These are phyloP conservation scores for Megaceryle alcyon DNA, from an alignment of 2,797 vertebrate genomes.

Conservation along the genomic window DNA sequence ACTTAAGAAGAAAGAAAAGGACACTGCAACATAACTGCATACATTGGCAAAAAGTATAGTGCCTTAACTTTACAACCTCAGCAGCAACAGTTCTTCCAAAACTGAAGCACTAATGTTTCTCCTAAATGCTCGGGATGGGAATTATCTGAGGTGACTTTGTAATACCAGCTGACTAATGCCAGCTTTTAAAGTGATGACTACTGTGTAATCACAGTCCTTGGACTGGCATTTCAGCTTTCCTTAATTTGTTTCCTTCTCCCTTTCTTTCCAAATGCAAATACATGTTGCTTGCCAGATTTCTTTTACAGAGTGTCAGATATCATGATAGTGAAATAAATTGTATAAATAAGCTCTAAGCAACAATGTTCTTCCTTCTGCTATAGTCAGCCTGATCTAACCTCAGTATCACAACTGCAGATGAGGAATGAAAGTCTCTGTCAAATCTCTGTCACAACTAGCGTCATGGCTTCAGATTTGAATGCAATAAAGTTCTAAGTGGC, in stretches of 20 bases:
- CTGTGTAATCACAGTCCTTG: constrained; percentile 6
- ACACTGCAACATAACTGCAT: background rate
- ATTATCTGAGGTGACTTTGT: constrained; percentile 41
- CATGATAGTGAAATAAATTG: background rate
- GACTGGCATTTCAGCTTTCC: constrained; percentile 3
- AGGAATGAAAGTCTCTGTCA: background rate
- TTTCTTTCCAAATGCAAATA: constrained; percentile 46
- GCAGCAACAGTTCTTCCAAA: background rate
- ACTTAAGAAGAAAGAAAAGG: background rate
- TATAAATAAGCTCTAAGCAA: background rate
- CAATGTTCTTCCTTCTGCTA: background rate
- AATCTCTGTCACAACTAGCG: background rate
- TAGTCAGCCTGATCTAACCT: background rate
- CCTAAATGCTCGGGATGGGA: background rate
- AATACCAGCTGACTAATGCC: background rate
- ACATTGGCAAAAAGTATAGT: background rate
- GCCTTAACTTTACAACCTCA: constrained; percentile 7
- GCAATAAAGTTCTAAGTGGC: background rate
- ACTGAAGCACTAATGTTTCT: background rate
- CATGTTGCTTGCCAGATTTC: constrained; percentile 2
- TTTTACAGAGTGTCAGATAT: background rate
- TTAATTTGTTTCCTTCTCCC: constrained; percentile 3
- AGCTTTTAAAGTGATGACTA: constrained; percentile 33
- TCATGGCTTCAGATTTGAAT: background rate
- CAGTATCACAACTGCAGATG: background rate